A percentile compares a stretch with the other conserved stretches of the same genome.
These are phyloP conservation scores for Oreortyx pictus DNA, from an alignment of 2,797 vertebrate species.

Conservation along the genomic window DNA sequence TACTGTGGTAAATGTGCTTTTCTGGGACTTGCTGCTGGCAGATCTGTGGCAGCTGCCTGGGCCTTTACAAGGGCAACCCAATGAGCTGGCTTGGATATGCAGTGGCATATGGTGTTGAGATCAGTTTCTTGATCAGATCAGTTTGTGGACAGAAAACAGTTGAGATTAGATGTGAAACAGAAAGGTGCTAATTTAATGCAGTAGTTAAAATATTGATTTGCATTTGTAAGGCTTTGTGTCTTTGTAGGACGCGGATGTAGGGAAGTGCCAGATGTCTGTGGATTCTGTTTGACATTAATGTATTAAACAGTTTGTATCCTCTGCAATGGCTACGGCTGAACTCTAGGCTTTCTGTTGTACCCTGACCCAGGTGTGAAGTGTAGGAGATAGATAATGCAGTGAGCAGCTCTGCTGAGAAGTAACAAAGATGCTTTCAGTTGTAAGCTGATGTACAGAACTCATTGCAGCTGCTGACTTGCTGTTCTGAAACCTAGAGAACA, in stretches of 20 bases:
- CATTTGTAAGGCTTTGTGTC: conserved; percentile 50
- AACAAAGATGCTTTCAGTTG: neutral
- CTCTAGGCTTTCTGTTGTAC: neutral
- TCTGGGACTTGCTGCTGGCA: conserved; percentile 1
- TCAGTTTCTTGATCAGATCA: conserved; percentile 42
- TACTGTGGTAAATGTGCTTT: neutral
- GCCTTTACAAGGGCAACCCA: conserved; percentile 27
- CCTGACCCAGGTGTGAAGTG: neutral
- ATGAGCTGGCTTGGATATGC: conserved; percentile 13
- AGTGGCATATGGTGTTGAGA: conserved; percentile 61
- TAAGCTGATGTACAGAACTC: neutral
- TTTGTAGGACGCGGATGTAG: neutral
- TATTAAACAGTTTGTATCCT: neutral
- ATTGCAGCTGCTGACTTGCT: neutral
- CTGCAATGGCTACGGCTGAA: neutral
- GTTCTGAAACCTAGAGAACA: neutral
- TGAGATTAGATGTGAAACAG: conserved; percentile 50
- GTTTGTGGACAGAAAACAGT: conserved; percentile 27
- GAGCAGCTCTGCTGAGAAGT: neutral
- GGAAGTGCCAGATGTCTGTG: conserved; percentile 50
- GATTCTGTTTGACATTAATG: conserved; percentile 20
- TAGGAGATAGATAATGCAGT: neutral
- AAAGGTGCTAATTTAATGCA: conserved; percentile 59
- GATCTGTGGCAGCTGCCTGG: neutral
- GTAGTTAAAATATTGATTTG: conserved; percentile 59